Evolutionary conservation across 1,140 invertebrate genomes (phyloP).

Genomic region (Drosophila ananassae): DNA sequence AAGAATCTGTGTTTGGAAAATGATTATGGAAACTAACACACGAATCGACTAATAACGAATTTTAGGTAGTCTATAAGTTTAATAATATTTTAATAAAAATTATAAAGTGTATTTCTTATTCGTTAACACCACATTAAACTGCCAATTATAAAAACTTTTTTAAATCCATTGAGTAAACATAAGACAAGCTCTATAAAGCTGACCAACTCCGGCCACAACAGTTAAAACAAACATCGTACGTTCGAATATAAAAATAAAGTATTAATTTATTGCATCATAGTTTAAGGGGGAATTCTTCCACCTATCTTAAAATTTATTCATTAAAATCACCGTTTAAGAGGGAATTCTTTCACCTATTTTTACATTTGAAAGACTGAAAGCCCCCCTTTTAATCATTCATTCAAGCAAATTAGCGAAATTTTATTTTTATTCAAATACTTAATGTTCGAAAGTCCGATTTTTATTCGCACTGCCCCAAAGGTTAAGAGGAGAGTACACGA

Average conservation of each 20-base stretch:
- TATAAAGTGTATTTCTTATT: not conserved
- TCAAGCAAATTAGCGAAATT: slow-evolving; percentile 53
- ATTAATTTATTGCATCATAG: slow-evolving; percentile 9
- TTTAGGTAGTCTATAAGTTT: too few relatives aligned
- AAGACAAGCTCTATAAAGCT: slow-evolving; percentile 34
- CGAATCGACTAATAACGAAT: too few relatives aligned
- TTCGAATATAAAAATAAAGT: not conserved
- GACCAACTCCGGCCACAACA: slow-evolving; percentile 15
- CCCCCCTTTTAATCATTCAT: too few relatives aligned
- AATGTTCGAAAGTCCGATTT: slow-evolving; percentile 13
- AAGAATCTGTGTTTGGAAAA: too few relatives aligned
- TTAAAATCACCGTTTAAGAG: slow-evolving; percentile 16
- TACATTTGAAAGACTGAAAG: slow-evolving; percentile 48
- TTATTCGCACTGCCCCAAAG: slow-evolving; percentile 28
- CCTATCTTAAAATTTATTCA: slow-evolving; percentile 53
- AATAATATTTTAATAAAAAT: not conserved
- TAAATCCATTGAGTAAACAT: slow-evolving; percentile 55
- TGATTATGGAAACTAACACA: too few relatives aligned
- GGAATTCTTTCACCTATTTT: slow-evolving; percentile 20
- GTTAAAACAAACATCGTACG: not conserved
- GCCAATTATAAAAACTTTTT: slow-evolving; percentile 12
- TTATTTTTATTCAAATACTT: slow-evolving; percentile 28
- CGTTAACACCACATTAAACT: not conserved
- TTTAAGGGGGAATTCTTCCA: slow-evolving; percentile 4
- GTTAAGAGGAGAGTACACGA: slow-evolving; percentile 18